Conservation (phyloP, 2,113 vertebrate genomes). For the Promerops cafer region DNA sequence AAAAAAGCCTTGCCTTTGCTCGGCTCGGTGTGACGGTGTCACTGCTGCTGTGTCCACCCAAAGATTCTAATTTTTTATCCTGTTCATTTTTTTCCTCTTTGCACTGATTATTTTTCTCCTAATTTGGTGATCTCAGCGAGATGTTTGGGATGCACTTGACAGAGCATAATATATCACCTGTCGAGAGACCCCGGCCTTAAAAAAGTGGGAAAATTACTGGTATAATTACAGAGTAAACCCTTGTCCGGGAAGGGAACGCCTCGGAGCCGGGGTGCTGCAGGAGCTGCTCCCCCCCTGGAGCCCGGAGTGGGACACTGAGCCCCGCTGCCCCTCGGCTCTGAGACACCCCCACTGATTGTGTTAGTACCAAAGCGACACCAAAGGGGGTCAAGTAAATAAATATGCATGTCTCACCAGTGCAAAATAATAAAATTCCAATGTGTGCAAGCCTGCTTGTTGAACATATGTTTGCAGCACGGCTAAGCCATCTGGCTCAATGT, state of each 20-base stretch:
- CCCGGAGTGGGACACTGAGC: background rate
- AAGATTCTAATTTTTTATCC: slow-evolving; percentile 8
- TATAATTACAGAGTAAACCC: background rate
- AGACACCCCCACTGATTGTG: slow-evolving; percentile 65
- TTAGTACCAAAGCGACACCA: slow-evolving; percentile 77
- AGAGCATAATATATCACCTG: background rate
- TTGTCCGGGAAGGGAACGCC: background rate
- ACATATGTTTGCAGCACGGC: slow-evolving; percentile 98
- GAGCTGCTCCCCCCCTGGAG: background rate
- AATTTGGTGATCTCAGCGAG: background rate
- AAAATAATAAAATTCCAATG: slow-evolving; percentile 99
- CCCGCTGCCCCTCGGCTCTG: slow-evolving; percentile 45
- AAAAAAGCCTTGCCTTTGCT: background rate
- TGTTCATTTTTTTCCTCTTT: background rate
- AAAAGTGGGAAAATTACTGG: background rate
- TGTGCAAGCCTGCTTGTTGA: slow-evolving; percentile 97
- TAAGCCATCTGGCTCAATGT: slow-evolving; percentile 99
- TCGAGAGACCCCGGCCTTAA: background rate
- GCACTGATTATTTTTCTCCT: background rate
- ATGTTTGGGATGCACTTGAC: background rate
- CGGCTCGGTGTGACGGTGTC: background rate
- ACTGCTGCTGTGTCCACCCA: background rate
- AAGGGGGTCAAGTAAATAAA: slow-evolving; percentile 90
- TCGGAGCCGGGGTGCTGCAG: background rate
- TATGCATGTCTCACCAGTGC: slow-evolving; percentile 90